Evolutionary conservation across 2,888 invertebrate genomes (phyloP).

Genomic region (Polymixis lichenea): DNA sequence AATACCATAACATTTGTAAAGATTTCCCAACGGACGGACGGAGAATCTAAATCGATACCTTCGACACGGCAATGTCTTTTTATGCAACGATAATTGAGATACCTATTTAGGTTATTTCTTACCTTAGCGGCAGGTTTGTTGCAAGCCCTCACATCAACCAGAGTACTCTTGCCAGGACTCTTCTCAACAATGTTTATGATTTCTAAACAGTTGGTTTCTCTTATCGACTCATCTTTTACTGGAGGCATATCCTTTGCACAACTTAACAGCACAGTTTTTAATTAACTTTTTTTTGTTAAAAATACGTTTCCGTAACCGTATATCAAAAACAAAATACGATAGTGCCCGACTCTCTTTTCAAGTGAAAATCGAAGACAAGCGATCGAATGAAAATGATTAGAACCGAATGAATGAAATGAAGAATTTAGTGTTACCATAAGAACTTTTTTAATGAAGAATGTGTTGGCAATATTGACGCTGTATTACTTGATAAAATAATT

Average conservation of each 20-base stretch:
- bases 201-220: constrained; percentile 87
- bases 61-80: constrained; percentile 12
- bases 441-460: neutral
- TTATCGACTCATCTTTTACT: constrained; percentile 88
- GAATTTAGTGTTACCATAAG: constrained; percentile 10
- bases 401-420: constrained; percentile 37
- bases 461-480: neutral
- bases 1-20: constrained; percentile 39
- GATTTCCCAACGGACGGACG: constrained; percentile 21
- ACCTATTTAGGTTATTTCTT: constrained; percentile 72
- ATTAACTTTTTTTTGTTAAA: constrained; percentile 24
- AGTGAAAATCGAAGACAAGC: constrained; percentile 73
- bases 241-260: constrained; percentile 87
- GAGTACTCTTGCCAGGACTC: constrained; percentile 87
- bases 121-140: constrained; percentile 93
- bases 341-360: constrained; percentile 49
- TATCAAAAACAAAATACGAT: constrained; percentile 52
- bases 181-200: constrained; percentile 86
- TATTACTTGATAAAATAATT: too few relatives aligned
- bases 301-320: constrained; percentile 26
- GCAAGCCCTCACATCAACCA: constrained; percentile 92
- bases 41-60: constrained; percentile 45
- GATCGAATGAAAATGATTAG: constrained; percentile 32
- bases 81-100: constrained; percentile 1
- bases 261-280: constrained; percentile 55